These are phyloP conservation scores for Clarias magur DNA, from an alignment of 2,113 vertebrate genomes.

Conservation along the genomic window DNA sequence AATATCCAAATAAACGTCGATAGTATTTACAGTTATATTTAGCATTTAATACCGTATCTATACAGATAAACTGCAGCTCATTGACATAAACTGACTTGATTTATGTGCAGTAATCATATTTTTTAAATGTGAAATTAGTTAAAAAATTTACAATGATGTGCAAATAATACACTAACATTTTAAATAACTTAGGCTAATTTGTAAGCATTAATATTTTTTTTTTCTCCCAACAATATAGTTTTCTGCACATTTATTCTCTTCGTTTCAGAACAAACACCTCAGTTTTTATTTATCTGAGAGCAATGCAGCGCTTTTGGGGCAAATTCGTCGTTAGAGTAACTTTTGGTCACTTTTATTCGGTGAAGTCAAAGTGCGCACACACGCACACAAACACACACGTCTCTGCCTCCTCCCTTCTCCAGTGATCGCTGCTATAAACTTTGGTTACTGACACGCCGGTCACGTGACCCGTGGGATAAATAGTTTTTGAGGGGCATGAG, in stretches of 20 bases:
- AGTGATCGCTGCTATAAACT: slow-evolving; percentile 35
- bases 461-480: slow-evolving; percentile 80
- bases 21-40: background rate
- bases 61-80: background rate
- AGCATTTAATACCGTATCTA: background rate
- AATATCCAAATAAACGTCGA: too few species aligned
- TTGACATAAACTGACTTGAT: background rate
- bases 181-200: background rate
- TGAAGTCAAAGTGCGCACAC: background rate
- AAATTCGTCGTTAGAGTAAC: background rate
- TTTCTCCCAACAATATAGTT: background rate
- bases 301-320: background rate
- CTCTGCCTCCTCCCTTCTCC: slow-evolving; percentile 23
- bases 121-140: background rate
- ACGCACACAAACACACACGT: slow-evolving; percentile 7
- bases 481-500: slow-evolving; percentile 67
- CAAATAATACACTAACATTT: background rate
- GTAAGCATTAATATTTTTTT: background rate
- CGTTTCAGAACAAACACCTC: background rate
- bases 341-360: background rate
- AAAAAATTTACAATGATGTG: background rate
- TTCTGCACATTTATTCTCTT: background rate
- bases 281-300: background rate
- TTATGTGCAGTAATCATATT: background rate
- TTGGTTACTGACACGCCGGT: slow-evolving; percentile 68